Evolutionary conservation across 2,113 vertebrate species (phyloP).

Genomic region (Poecilia latipinna): DNA sequence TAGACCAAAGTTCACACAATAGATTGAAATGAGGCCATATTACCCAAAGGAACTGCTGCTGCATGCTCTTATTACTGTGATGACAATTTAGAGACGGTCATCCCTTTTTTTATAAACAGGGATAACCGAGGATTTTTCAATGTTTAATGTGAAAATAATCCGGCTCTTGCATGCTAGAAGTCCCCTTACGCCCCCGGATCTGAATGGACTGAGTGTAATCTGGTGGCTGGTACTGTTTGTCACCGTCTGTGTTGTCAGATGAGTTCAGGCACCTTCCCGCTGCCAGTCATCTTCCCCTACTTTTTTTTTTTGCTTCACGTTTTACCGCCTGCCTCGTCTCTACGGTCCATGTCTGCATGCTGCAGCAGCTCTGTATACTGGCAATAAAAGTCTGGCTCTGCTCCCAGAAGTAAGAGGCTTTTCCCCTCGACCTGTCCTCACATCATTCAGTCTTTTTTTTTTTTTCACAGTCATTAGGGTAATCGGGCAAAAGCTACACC

Average conservation of each 20-base stretch:
- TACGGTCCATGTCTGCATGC: constrained; percentile 9
- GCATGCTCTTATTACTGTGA: constrained; percentile 34
- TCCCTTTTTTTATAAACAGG: constrained; percentile 32
- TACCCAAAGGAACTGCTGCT: constrained; percentile 16
- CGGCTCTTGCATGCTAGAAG: not conserved
- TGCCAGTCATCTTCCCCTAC: constrained; percentile 10
- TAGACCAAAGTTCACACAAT: constrained; percentile 9
- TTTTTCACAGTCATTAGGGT: constrained; percentile 40
- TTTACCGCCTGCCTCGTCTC: constrained; percentile 16
- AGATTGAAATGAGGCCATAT: constrained; percentile 9
- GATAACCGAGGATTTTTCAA: not conserved
- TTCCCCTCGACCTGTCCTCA: constrained; percentile 12
- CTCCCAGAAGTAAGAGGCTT: constrained; percentile 60
- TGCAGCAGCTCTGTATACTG: constrained; percentile 12
- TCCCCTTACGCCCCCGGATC: not conserved
- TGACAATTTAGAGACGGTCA: constrained; percentile 32
- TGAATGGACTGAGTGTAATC: constrained; percentile 48
- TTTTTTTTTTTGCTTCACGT: not conserved
- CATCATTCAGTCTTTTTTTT: constrained; percentile 42
- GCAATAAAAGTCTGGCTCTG: constrained; percentile 42
- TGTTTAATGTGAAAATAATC: not conserved
- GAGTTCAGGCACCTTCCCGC: constrained; percentile 1
- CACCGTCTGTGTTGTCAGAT: constrained; percentile 23
- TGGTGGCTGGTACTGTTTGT: constrained; percentile 43
- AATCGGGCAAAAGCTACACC: constrained; percentile 22